phyloP scores from a whole-genome alignment of 2,888 invertebrate species.

The Philereme transversata region DNA sequence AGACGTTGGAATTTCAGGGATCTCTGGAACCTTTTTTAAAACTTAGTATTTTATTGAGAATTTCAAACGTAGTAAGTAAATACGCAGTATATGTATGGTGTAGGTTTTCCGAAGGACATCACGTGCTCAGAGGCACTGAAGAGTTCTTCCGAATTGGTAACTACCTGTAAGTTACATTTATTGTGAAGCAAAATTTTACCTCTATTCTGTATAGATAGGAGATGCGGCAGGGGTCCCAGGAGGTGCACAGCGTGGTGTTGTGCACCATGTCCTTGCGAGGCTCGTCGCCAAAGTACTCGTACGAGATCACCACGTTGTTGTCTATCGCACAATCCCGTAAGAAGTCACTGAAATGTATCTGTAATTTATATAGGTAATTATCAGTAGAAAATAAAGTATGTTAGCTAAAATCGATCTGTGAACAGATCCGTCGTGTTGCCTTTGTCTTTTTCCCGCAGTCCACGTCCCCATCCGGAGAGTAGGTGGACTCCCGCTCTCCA shows the following conservation, averaged over 20 bases:
- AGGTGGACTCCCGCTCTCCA: constrained; percentile 7
- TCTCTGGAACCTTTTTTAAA: not conserved
- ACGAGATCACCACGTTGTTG: constrained; percentile 31
- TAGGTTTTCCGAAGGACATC: too few species aligned
- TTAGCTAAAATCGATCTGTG: not conserved
- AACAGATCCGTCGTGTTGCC: not conserved
- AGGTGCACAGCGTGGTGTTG: constrained; percentile 28
- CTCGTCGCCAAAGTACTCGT: constrained; percentile 33
- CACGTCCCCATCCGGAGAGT: constrained; percentile 13
- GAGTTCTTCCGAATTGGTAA: too few species aligned
- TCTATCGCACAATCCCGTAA: constrained; percentile 24
- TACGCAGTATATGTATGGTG: too few species aligned
- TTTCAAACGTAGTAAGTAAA: too few species aligned
- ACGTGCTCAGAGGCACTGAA: too few species aligned
- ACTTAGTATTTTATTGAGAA: not conserved
- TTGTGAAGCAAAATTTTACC: constrained; percentile 13
- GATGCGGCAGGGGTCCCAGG: constrained; percentile 31
- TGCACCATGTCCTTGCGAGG: constrained; percentile 30
- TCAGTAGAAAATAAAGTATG: not conserved
- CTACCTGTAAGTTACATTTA: too few species aligned
- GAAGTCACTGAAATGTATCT: constrained; percentile 14
- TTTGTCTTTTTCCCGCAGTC: constrained; percentile 24
- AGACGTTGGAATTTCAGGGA: constrained; percentile 9
- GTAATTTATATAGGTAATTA: not conserved
- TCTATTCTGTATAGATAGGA: constrained; percentile 33